Evolutionary conservation across 2,888 invertebrate species (phyloP), one percentile per base, ranked within the genome.

Genomic region (Drosophila falleni): DNA sequence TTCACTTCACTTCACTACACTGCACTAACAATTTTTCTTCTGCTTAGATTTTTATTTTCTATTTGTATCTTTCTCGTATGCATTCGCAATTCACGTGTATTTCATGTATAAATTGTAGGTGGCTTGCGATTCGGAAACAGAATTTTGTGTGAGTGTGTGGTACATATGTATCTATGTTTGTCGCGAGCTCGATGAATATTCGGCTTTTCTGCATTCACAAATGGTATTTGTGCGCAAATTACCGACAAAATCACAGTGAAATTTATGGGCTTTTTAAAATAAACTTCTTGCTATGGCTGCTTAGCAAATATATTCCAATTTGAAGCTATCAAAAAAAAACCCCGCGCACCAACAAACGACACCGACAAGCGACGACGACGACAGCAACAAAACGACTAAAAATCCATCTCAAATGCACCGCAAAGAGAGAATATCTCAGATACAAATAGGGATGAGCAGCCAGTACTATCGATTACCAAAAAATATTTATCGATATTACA

Each of bases 81-180:
- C 84, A 84, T 87, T 84, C 84, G 84, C 87, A 87, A 87, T 89
- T 71, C 72, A 87, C 83, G 85, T 84, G 81, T 68, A 78, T 71
- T 58, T 58, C 41, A 41, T 74, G 55, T 63, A 41, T 58, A 39
- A 67, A 56, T 78, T 73, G 78, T 73, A 67, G 68, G 75, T 74
- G 75, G 69, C 59, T 74, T 46, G 61, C 66, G 56, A 33, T 56
- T 31, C 33, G 61, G 74, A 55, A 60, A 23, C 16, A 3, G 50
- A 71, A 64, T 71, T 44, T 29, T 67, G 62, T 63, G 66, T 44
- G 58, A 68, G 62, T 59, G 33, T 69, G 37, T 66, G 53, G 59
- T 50, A 39, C 46, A 33, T 59, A 55, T 71, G 55, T 63, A 55
- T 54, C 15, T 69, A 54, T 64, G 64, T 61, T 75, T 49, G 65